phyloP scores from a whole-genome alignment of 1,140 invertebrate species.

The Drosophila rufa region DNA sequence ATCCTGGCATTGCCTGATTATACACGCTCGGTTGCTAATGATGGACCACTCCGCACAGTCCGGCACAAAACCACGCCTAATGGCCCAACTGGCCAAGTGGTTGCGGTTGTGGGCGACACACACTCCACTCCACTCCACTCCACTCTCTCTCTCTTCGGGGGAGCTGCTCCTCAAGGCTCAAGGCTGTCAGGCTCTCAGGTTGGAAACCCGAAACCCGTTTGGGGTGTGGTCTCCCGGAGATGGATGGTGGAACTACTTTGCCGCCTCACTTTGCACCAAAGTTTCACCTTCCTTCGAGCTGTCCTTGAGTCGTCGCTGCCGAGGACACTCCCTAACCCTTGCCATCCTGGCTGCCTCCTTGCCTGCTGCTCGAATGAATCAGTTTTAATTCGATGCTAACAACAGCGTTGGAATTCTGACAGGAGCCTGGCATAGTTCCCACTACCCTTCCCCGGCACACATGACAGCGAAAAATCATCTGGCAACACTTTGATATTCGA shows the following conservation, averaged over 20 bases:
- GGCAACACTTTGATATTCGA: slow-evolving; percentile 81
- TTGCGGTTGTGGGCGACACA: slow-evolving; percentile 24
- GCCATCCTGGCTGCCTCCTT: not conserved
- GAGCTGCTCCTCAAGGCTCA: not conserved
- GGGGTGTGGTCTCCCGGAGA: not conserved
- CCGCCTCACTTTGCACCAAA: slow-evolving; percentile 35
- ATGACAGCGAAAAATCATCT: slow-evolving; percentile 67
- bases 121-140: not conserved
- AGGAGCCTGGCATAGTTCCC: slow-evolving; percentile 30
- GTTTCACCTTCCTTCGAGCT: slow-evolving; percentile 17
- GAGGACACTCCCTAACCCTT: not conserved
- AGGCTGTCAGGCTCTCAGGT: slow-evolving; percentile 11
- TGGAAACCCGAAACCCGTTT: slow-evolving; percentile 10
- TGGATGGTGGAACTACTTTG: slow-evolving; percentile 17
- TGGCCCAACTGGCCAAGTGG: slow-evolving; percentile 41
- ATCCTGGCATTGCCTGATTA: slow-evolving; percentile 43
- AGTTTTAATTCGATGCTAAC: slow-evolving; percentile 58
- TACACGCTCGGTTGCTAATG: slow-evolving; percentile 47
- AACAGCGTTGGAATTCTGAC: slow-evolving; percentile 33
- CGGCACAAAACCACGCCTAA: slow-evolving; percentile 32
- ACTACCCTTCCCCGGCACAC: slow-evolving; percentile 11
- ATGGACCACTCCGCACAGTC: slow-evolving; percentile 12
- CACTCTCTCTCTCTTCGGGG: too few relatives aligned
- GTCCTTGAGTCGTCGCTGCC: slow-evolving; percentile 6
- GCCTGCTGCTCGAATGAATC: slow-evolving; percentile 35